Evolutionary conservation across 2,113 vertebrate genomes (phyloP), one percentile per base, ranked within the genome.

Genomic region (Microtus richardsoni): DNA sequence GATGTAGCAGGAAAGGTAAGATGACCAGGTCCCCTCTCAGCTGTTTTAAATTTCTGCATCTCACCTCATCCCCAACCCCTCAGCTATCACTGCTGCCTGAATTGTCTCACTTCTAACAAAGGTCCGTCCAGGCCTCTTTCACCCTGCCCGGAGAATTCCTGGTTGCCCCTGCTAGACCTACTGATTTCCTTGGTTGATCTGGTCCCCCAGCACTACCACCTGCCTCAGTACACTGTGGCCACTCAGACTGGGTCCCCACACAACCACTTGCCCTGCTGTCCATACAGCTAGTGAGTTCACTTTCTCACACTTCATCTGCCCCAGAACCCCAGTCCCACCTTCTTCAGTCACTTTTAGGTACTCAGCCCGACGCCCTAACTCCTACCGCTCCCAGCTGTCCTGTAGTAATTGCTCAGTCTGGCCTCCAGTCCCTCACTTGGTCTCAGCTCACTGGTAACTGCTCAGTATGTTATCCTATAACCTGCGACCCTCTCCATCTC

Each of bases 151-250:
- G 13, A 66, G 30, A 11, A 52, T 19, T 12, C 26, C 74, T 6
- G 66, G 11, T 28, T 14, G 47, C 33, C 28, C 24, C 22, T 49
- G 10, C 58, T 11, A 33, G n/a, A 24, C 11, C 54, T 78, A 7
- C 10, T 2, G 9, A 21, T 2, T 79, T 22, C n/a, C 26, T 21
- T 2, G 30, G 49, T 54, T 54, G 17, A 79, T 52, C 77, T 71
- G 64, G 11, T 9, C 10, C 28, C 6, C 14, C 2, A 12, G 16
- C 2, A 6, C 11, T 28, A 30, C 5, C 5, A 3, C 24, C 26
- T 41, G 28, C 44, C 14, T 26, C 9, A 41, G n/a, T 5, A 30
- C 39, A 17, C 60, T 44, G 82, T 64, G 54, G 3, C 16, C 26
- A 41, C 39, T 44, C 58, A 44, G 39, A 5, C 58, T 84, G 82